Evolutionary conservation across 64 coral and sea anemone genomes (phyloP).

Genomic region (Pocillopora damicornis): DNA sequence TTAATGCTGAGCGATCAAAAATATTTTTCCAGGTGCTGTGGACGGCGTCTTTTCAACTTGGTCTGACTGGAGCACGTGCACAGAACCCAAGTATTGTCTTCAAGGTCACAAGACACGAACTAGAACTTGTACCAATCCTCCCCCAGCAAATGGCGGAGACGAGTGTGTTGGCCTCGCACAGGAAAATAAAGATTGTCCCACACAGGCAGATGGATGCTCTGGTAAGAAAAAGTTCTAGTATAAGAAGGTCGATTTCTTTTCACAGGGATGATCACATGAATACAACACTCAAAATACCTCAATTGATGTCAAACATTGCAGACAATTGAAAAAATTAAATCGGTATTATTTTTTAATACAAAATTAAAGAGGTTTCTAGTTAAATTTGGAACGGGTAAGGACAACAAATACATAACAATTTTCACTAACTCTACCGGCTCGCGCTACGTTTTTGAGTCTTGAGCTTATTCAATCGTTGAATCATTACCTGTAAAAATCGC

Average conservation of each 20-base stretch:
- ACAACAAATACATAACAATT: too few species aligned
- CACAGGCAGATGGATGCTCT: slow-evolving; percentile 43
- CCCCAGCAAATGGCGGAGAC: slow-evolving; percentile 54
- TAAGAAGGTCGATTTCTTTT: background rate
- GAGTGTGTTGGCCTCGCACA: slow-evolving; percentile 42
- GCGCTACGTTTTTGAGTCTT: too few species aligned
- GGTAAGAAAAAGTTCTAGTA: slow-evolving; percentile 32
- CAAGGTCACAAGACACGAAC: slow-evolving; percentile 26
- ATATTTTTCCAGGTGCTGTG: slow-evolving; percentile 41
- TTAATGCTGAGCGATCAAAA: background rate
- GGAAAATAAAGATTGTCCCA: slow-evolving; percentile 55
- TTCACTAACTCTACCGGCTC: too few species aligned
- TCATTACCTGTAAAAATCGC: too few species aligned
- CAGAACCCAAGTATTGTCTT: slow-evolving; percentile 46
- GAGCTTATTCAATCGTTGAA: too few species aligned
- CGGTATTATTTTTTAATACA: too few species aligned
- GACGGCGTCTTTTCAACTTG: slow-evolving; percentile 56
- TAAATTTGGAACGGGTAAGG: too few species aligned
- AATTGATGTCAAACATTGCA: too few species aligned
- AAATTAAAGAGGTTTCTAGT: too few species aligned
- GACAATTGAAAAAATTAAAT: too few species aligned
- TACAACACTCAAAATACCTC: too few species aligned
- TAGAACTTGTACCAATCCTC: slow-evolving; percentile 57
- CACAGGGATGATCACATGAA: too few species aligned
- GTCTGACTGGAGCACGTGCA: slow-evolving; percentile 43